phyloP scores from a whole-genome alignment of 2,888 invertebrate species.

The Rhabditoides inermis region DNA sequence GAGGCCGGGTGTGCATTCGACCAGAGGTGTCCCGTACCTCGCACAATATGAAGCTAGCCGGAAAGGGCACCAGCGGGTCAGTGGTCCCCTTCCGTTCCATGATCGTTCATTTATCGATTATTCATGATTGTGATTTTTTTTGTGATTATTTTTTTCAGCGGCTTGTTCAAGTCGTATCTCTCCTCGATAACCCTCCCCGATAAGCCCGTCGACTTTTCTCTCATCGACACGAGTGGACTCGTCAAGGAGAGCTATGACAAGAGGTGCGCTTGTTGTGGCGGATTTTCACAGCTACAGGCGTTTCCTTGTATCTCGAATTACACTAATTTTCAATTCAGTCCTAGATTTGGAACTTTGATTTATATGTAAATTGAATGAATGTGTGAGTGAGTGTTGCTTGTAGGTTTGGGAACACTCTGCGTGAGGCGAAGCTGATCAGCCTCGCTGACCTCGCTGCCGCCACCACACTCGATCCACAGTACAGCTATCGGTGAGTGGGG shows the following conservation, averaged over 20 bases:
- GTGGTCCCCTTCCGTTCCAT: conserved; percentile 40
- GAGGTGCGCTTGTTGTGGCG: too few species aligned
- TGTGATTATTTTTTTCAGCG: conserved; percentile 18
- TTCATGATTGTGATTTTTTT: too few species aligned
- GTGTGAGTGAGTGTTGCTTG: neutral
- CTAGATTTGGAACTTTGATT: too few species aligned
- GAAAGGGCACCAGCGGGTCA: conserved; percentile 74
- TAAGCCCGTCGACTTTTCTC: conserved; percentile 75
- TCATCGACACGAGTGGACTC: conserved; percentile 77
- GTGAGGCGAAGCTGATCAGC: neutral
- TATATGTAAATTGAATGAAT: conserved; percentile 9
- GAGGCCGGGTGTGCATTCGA: conserved; percentile 81
- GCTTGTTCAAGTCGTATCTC: conserved; percentile 43
- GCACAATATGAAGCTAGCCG: conserved; percentile 66
- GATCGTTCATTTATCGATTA: neutral
- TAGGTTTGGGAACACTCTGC: neutral
- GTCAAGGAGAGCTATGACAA: conserved; percentile 59
- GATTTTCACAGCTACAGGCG: too few species aligned
- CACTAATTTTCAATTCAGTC: too few species aligned
- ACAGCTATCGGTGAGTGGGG: neutral
- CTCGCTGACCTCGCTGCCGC: neutral
- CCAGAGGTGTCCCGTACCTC: conserved; percentile 89
- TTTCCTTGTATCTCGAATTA: too few species aligned
- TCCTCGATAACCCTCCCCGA: conserved; percentile 35
- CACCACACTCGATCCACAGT: neutral